Percentiles rank a stretch among this genome's conserved stretches.
These are phyloP conservation scores for Hormaphis cornu DNA, from an alignment of 1,140 invertebrate species.

Conservation along the genomic window DNA sequence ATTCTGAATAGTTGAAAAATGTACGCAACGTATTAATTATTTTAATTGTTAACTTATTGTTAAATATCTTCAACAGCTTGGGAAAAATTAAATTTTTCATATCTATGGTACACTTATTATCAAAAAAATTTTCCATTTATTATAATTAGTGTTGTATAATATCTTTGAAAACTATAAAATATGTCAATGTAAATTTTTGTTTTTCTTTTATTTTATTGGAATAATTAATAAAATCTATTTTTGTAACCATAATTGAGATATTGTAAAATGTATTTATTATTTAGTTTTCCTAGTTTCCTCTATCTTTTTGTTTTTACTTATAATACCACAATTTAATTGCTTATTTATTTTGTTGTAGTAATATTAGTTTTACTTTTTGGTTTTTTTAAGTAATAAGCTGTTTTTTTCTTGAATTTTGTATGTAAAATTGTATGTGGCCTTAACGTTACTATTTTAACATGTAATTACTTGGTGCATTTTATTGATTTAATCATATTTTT, in stretches of 20 bases:
- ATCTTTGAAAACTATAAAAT: not conserved
- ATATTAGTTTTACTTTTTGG: not conserved
- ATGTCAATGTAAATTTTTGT: not conserved
- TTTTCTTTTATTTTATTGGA: not conserved
- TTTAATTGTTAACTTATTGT: too few relatives aligned
- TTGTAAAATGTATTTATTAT: not conserved
- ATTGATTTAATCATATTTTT: constrained; percentile 14
- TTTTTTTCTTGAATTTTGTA: not conserved
- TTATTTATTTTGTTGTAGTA: not conserved
- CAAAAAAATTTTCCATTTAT: too few relatives aligned
- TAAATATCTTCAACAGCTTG: too few relatives aligned
- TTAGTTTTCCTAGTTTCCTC: not conserved
- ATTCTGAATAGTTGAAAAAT: too few relatives aligned
- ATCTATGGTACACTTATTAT: too few relatives aligned
- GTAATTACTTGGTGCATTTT: constrained; percentile 19
- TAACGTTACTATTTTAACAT: constrained; percentile 12
- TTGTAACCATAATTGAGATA: not conserved
- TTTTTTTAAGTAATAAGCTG: not conserved
- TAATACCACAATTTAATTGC: not conserved
- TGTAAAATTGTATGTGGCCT: not conserved
- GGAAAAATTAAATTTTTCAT: too few relatives aligned
- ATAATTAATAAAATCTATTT: not conserved
- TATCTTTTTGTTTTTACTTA: not conserved
- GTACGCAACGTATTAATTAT: too few relatives aligned
- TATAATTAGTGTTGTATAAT: too few relatives aligned